Evolutionary conservation across 2,888 invertebrate genomes (phyloP).

Genomic region (Agrochola macilenta): DNA sequence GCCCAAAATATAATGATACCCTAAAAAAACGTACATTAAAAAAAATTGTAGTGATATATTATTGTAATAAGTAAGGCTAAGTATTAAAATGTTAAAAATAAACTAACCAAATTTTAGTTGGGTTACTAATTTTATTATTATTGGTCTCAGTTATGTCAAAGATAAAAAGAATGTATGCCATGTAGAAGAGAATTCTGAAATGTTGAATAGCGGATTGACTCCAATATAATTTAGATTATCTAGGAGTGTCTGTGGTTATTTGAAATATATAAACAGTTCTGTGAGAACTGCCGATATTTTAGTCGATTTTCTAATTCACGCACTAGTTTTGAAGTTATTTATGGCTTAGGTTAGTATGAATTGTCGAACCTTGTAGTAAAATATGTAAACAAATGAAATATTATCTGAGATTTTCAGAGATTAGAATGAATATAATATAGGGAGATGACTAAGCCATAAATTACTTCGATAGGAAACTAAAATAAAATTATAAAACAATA

Average conservation of each 20-base stretch:
- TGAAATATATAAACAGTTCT: constrained; percentile 60
- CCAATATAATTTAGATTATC: constrained; percentile 54
- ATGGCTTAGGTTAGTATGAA: constrained; percentile 19
- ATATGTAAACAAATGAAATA: constrained; percentile 3
- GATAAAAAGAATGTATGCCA: constrained; percentile 79
- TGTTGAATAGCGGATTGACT: constrained; percentile 43
- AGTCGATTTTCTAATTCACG: constrained; percentile 64
- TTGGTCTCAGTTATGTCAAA: constrained; percentile 90
- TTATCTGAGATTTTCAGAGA: constrained; percentile 14
- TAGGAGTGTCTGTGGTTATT: constrained; percentile 55
- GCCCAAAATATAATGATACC: constrained; percentile 42
- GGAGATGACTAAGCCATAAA: neutral
- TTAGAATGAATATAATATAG: constrained; percentile 6
- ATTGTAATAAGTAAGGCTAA: constrained; percentile 78
- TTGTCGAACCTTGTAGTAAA: constrained; percentile 1
- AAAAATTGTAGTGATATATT: constrained; percentile 82
- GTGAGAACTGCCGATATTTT: constrained; percentile 61
- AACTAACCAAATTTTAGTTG: constrained; percentile 87
- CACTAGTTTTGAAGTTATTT: constrained; percentile 24
- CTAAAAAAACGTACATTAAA: constrained; percentile 63
- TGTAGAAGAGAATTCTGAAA: constrained; percentile 62
- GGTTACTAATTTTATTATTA: constrained; percentile 77
- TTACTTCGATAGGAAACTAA: constrained; percentile 23
- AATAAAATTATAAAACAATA: constrained; percentile 2
- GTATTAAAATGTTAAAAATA: constrained; percentile 79